These are phyloP conservation scores for Aphrocallistes beatrix DNA, from an alignment of 37 sponge, comb jelly and placozoan species.

Conservation along the genomic window DNA sequence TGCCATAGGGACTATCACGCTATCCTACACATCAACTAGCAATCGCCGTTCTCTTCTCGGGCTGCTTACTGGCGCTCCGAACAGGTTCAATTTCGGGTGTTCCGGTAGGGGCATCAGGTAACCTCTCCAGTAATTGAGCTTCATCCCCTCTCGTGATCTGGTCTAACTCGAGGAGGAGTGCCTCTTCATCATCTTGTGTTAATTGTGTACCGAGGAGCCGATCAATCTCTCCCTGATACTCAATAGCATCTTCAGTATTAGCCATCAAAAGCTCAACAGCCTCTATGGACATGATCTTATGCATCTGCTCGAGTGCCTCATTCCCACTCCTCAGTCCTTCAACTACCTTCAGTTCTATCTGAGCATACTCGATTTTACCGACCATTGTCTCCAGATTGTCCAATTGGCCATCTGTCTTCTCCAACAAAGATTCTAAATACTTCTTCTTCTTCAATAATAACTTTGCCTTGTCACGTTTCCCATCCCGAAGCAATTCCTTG, in stretches of 20 bases:
- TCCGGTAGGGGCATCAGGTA: background rate
- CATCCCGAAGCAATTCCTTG: conserved; percentile 66
- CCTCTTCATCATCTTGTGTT: conserved; percentile 77
- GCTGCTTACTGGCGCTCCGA: background rate
- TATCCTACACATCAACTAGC: no score
- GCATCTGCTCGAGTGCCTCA: conserved; percentile 64
- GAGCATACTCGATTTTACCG: conserved; percentile 80
- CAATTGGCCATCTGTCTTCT: conserved; percentile 85
- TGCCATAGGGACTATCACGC: no score
- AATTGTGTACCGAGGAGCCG: conserved; percentile 72
- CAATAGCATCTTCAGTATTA: conserved; percentile 88
- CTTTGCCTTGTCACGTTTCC: conserved; percentile 87
- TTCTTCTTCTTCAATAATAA: conserved; percentile 93
- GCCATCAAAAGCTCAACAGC: conserved; percentile 92
- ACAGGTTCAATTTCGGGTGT: background rate
- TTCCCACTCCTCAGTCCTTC: conserved; percentile 91
- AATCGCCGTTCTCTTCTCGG: background rate
- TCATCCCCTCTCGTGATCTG: conserved; percentile 21
- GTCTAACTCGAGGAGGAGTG: conserved; percentile 67
- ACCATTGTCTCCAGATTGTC: conserved; percentile 88
- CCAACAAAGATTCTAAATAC: conserved; percentile 69
- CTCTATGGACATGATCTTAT: conserved; percentile 92
- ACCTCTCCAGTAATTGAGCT: background rate
- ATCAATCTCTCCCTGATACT: conserved; percentile 95
- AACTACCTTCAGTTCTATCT: conserved; percentile 87